Evolutionary conservation across 2,888 invertebrate species (phyloP), one percentile per base, ranked within the genome.

Genomic region (Drosophila differens): DNA sequence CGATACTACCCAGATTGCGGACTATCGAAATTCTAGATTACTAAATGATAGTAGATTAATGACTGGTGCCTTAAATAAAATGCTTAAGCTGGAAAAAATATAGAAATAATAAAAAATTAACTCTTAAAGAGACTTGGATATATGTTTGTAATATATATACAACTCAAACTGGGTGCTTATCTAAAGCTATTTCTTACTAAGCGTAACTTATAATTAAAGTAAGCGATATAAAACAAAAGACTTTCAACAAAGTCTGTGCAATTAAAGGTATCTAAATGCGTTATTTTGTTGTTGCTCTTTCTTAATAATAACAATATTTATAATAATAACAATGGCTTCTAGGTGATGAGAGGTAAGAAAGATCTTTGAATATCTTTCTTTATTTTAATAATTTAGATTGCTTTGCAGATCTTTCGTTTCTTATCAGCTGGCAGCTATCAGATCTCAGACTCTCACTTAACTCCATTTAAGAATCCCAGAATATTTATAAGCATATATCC

Each of bases 311-410:
- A 3, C 22, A 47, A 22, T 22, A 14, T 22, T 47, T 47, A 14
- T 14, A 22, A 41, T 1, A 10, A 44, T 0, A 14, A 1, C 7
- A 14, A 47, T 14, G 0, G 0, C 7, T 1, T 14, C n/a, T 4
- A 22, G 22, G 1, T n/a, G 10, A n/a, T 41, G 10, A 41, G 1
- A n/a, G n/a, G 0, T 4, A 1, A 41, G 0, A 2, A 10, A 1
- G 1, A 10, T 41, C 2, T 1, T 22, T 41, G 0, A n/a, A n/a
- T 4, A n/a, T n/a, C 4, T n/a, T 0, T 41, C 41, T 41, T n/a
- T 10, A 10, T n/a, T 5, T 12, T 5, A 5, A 12, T 22, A 12
- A 10, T 10, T 41, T n/a, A 1, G 3, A 19, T 37, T 3, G 37
- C 3, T 37, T 37, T 16, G 37, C 16, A 37, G 16, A 0, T 9